Conservation (phyloP, 2,888 invertebrate species). For the Rhorus exstirpatorius region DNA sequence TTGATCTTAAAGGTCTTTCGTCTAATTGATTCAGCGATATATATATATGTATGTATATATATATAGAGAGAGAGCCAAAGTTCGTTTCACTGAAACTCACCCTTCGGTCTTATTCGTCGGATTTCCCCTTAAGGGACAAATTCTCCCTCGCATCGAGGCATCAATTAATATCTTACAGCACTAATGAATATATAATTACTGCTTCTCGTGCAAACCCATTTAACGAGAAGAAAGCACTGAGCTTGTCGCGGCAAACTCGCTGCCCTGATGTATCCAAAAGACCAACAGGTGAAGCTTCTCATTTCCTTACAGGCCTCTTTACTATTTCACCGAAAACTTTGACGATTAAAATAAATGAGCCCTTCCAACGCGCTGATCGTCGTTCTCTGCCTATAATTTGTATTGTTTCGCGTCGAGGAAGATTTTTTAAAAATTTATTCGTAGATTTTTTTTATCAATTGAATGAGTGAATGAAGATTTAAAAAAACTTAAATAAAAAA, state of each 20-base stretch:
- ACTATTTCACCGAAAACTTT: constrained; percentile 38
- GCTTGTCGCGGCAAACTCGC: neutral
- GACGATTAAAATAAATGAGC: constrained; percentile 56
- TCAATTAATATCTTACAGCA: constrained; percentile 52
- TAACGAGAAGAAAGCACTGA: neutral
- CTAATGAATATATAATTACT: constrained; percentile 56
- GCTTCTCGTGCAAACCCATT: constrained; percentile 2
- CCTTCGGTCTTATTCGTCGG: constrained; percentile 14
- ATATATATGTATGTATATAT: too few species aligned
- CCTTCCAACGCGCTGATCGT: neutral
- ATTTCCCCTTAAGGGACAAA: neutral
- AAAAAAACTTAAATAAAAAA: too few species aligned
- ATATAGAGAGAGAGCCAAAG: constrained; percentile 4
- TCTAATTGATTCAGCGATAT: constrained; percentile 42
- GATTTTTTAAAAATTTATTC: too few species aligned
- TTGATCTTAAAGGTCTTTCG: neutral
- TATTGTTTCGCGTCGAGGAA: too few species aligned
- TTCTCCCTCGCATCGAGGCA: constrained; percentile 28
- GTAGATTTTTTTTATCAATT: too few species aligned
- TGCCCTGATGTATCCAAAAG: neutral
- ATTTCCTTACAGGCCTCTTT: neutral
- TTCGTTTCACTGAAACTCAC: constrained; percentile 1
- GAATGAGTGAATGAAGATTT: too few species aligned
- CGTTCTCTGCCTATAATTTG: constrained; percentile 27
- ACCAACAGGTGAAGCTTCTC: constrained; percentile 7